These are phyloP conservation scores for Xylophagus ater DNA, from an alignment of 2,888 invertebrate species.

Conservation along the genomic window DNA sequence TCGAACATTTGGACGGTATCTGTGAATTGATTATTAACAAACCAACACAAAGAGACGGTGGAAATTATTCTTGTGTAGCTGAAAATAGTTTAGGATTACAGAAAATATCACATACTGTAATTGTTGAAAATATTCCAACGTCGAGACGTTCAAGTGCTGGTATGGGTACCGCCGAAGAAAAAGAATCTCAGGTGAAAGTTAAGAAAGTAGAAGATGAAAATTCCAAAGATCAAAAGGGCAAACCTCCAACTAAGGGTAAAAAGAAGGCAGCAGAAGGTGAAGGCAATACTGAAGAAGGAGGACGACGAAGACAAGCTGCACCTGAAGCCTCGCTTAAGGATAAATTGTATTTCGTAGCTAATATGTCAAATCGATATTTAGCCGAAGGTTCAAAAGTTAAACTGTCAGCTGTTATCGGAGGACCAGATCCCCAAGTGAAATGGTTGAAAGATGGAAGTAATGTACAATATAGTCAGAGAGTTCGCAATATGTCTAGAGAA, in stretches of 20 bases:
- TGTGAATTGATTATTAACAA: slow-evolving; percentile 59
- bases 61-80: slow-evolving; percentile 44
- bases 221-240: slow-evolving; percentile 13
- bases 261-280: slow-evolving; percentile 19
- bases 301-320: slow-evolving; percentile 43
- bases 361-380: slow-evolving; percentile 35
- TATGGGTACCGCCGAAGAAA: slow-evolving; percentile 11
- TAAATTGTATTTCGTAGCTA: slow-evolving; percentile 34
- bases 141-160: slow-evolving; percentile 33
- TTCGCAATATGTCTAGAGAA: slow-evolving; percentile 41
- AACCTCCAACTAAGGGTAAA: slow-evolving; percentile 23
- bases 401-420: slow-evolving; percentile 66
- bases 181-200: slow-evolving; percentile 19
- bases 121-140: slow-evolving; percentile 30
- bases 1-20: slow-evolving; percentile 63
- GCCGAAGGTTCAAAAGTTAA: slow-evolving; percentile 61
- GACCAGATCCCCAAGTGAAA: slow-evolving; percentile 56
- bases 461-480: slow-evolving; percentile 32
- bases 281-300: slow-evolving; percentile 39
- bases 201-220: slow-evolving; percentile 19
- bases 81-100: slow-evolving; percentile 62
- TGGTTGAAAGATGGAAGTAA: slow-evolving; percentile 62
- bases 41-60: slow-evolving; percentile 51
- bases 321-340: slow-evolving; percentile 40
- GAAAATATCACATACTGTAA: slow-evolving; percentile 59